Base-by-base conservation (phyloP, 2,888 invertebrate genomes). In the Brachycybe producta region DNA sequence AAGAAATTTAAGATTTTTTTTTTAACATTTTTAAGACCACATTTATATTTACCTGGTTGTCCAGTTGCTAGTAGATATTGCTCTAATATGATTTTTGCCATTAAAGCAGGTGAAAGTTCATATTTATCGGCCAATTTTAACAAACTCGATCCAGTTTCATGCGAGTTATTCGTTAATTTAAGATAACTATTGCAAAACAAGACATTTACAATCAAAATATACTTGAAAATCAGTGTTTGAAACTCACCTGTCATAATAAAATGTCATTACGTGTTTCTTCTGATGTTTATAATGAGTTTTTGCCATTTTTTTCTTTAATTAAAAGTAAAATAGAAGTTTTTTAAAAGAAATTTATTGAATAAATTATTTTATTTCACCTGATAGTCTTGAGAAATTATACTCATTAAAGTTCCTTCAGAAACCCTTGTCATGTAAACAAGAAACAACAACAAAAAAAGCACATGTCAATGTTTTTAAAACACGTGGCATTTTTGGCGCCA, bases 381-480 rank as follows among this genome's bases (percentile, higher is more conserved):
- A 40, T 79, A 72, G 59, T 82, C 75, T 39, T 76, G 69, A 24
- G 77, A 75, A 51, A 82, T 64, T 57, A 86, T 83, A 62, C 84
- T 82, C 48, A 76, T 77, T 32, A 85, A 60, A 0, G 83, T 79
- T 23, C 27, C 28, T 42, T 42, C 42, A 27, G 42, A 19, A 8
- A 42, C 17, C 13, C 42, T 42, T n/a, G n/a, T n/a, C n/a, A n/a
- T n/a, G n/a, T n/a, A n/a, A n/a, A n/a, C n/a, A n/a, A n/a, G n/a
- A n/a, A n/a, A n/a, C n/a, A n/a, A n/a, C n/a, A n/a, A n/a, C n/a
- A n/a, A n/a, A n/a, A n/a, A n/a, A n/a, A n/a, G n/a, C n/a, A n/a
- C n/a, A n/a, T n/a, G n/a, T n/a, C n/a, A n/a, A n/a, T n/a, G n/a
- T n/a, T n/a, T n/a, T n/a, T n/a, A n/a, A n/a, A n/a, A n/a, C n/a